phyloP scores from a whole-genome alignment of 2,888 invertebrate species.

The Frankliniella fusca region DNA sequence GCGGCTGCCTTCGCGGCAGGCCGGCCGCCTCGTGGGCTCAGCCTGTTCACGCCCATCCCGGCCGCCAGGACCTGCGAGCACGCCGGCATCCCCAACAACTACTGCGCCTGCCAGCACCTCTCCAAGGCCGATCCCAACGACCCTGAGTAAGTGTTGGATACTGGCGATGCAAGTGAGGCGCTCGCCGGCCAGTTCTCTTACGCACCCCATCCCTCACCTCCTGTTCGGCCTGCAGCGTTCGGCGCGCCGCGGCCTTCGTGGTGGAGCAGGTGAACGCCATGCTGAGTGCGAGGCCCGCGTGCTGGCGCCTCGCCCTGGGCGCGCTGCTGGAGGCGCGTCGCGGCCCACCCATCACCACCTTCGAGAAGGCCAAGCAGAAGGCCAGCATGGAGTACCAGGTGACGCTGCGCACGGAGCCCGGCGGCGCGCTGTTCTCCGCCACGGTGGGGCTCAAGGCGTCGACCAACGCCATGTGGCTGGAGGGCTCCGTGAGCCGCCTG shows the following conservation, averaged over 20 bases:
- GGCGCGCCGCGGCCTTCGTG: conserved; percentile 58
- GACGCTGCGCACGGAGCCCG: conserved; percentile 61
- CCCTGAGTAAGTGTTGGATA: neutral
- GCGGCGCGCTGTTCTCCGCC: conserved; percentile 72
- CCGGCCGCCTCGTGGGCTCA: conserved; percentile 56
- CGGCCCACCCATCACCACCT: conserved; percentile 44
- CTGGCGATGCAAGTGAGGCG: neutral
- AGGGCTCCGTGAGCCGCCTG: conserved; percentile 71
- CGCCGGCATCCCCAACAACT: conserved; percentile 76
- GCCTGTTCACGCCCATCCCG: conserved; percentile 72
- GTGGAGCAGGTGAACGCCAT: conserved; percentile 62
- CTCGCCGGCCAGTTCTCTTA: neutral
- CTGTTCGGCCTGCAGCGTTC: conserved; percentile 45
- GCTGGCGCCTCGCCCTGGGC: conserved; percentile 60
- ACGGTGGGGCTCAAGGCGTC: conserved; percentile 57
- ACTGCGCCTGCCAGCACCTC: conserved; percentile 80
- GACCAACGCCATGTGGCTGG: conserved; percentile 49
- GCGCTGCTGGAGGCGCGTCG: conserved; percentile 64
- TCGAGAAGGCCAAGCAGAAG: neutral
- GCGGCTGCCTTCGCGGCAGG: neutral
- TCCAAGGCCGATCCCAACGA: conserved; percentile 53
- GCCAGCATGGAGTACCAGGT: conserved; percentile 43
- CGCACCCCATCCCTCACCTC: neutral
- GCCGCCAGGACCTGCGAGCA: conserved; percentile 66
- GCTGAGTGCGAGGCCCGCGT: conserved; percentile 58